Percentiles rank a stretch among this genome's conserved stretches.
phyloP scores from a whole-genome alignment of 2,113 vertebrate species.

The Saccopteryx bilineata region DNA sequence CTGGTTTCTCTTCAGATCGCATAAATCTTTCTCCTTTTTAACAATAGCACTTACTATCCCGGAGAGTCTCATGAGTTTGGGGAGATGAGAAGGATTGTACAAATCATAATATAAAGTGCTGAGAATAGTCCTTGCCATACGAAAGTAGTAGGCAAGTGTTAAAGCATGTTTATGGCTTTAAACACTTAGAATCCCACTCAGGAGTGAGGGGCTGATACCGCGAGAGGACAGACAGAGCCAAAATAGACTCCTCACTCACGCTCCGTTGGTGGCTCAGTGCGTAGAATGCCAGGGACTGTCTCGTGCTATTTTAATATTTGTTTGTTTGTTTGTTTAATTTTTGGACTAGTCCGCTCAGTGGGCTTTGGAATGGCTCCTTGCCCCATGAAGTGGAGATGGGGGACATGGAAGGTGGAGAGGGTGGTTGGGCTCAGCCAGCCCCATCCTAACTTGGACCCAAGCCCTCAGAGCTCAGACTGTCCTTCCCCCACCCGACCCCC shows the following conservation, averaged over 20 bases:
- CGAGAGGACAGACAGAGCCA: neutral
- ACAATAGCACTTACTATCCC: neutral
- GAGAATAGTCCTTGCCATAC: neutral
- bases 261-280: neutral
- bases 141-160: neutral
- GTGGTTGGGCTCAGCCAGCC: neutral
- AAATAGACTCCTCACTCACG: accelerated
- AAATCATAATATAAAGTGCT: neutral
- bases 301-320: neutral
- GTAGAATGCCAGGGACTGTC: neutral
- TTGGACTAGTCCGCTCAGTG: neutral
- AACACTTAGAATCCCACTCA: neutral
- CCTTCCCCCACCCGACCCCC: neutral
- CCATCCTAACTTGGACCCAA: neutral
- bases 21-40: too few species aligned
- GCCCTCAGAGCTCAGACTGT: neutral
- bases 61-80: neutral
- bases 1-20: too few species aligned
- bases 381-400: neutral
- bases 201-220: neutral
- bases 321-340: neutral
- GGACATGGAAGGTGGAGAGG: neutral
- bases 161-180: neutral
- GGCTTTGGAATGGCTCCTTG: neutral
- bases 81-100: neutral